Evolutionary conservation across 2,113 vertebrate species (phyloP).

Genomic region (Pedionomus torquatus): DNA sequence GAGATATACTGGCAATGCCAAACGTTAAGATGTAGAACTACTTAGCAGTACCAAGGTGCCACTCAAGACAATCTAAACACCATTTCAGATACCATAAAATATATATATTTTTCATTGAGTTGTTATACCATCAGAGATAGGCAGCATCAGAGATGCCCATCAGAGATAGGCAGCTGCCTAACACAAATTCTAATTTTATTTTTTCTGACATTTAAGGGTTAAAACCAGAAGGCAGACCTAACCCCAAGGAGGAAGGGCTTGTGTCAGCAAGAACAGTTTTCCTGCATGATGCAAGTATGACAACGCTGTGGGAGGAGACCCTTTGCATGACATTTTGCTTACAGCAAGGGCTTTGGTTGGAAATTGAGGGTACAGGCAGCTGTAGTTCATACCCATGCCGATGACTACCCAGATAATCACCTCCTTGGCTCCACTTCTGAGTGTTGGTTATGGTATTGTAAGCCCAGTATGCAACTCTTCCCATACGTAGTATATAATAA

Average conservation of each 20-base stretch:
- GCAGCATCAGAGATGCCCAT: too few relatives aligned
- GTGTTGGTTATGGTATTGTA: not conserved
- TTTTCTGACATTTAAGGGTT: not conserved
- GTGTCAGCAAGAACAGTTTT: not conserved
- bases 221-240: not conserved
- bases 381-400: not conserved
- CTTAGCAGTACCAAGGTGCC: not conserved
- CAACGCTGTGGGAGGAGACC: not conserved
- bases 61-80: not conserved
- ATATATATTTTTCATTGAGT: not conserved
- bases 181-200: not conserved
- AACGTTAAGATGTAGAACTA: not conserved
- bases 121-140: not conserved
- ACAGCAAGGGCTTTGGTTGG: not conserved
- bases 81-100: not conserved
- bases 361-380: not conserved
- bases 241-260: not conserved
- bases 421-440: not conserved
- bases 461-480: not conserved
- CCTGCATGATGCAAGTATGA: not conserved
- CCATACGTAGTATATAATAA: accelerated
- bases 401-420: not conserved
- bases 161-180: not conserved
- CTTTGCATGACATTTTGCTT: not conserved
- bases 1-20: not conserved